Evolutionary conservation across 2,113 vertebrate species (phyloP).

Genomic region (Malaclemys terrapin): DNA sequence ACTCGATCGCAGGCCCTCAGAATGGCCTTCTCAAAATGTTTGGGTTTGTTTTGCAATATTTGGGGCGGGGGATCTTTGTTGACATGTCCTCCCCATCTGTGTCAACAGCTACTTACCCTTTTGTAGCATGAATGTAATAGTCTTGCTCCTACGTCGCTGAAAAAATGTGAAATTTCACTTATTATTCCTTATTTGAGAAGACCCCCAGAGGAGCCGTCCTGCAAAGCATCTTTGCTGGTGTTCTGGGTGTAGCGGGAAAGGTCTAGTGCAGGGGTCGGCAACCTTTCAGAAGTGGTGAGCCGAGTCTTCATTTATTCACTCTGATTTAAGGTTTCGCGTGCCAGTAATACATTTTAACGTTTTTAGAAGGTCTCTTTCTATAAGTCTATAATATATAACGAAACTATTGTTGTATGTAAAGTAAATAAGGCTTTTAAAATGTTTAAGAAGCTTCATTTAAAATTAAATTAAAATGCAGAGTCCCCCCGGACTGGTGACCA

Average conservation of each 20-base stretch:
- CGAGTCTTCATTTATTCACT: too few relatives aligned
- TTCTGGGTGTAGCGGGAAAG: not conserved
- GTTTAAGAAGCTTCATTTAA: too few relatives aligned
- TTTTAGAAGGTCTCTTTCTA: too few relatives aligned
- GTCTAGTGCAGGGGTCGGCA: not conserved
- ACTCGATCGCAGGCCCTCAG: not conserved
- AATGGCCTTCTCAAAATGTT: not conserved
- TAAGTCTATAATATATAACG: too few relatives aligned
- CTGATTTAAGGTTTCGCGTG: too few relatives aligned
- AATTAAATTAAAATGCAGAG: too few relatives aligned
- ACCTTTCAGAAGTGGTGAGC: too few relatives aligned
- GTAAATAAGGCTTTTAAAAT: too few relatives aligned
- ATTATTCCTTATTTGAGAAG: not conserved
- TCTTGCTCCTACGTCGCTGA: not conserved
- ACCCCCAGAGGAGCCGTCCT: not conserved
- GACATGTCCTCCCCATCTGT: not conserved
- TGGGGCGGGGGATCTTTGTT: not conserved
- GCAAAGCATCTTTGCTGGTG: not conserved
- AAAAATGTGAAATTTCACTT: not conserved
- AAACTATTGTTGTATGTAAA: too few relatives aligned
- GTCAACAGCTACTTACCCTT: not conserved
- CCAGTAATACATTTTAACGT: too few relatives aligned
- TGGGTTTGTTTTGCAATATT: fast-evolving
- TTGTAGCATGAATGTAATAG: not conserved
- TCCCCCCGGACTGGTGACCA: too few relatives aligned